These are phyloP conservation scores for Ectemnius lituratus DNA, from an alignment of 2,888 invertebrate species.

Conservation along the genomic window DNA sequence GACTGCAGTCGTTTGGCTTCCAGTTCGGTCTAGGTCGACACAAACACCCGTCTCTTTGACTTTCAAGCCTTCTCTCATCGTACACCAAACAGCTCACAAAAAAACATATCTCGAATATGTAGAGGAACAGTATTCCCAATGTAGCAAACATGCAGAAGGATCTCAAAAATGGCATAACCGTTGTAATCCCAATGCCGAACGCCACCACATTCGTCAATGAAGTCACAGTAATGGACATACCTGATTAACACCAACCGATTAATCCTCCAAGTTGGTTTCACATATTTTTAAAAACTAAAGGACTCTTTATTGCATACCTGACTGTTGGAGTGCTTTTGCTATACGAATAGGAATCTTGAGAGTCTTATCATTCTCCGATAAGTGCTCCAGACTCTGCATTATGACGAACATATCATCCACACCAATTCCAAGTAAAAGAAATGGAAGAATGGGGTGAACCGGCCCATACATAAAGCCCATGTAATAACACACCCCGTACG, in stretches of 20 bases:
- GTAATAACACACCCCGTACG: conserved; percentile 75
- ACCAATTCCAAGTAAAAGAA: conserved; percentile 76
- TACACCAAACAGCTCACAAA: conserved; percentile 78
- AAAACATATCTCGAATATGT: conserved; percentile 77
- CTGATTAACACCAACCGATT: conserved; percentile 45
- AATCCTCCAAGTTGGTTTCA: background rate
- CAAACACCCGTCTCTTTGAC: conserved; percentile 72
- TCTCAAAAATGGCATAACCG: conserved; percentile 79
- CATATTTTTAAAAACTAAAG: background rate
- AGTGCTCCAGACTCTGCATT: conserved; percentile 73
- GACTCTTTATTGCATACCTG: conserved; percentile 66
- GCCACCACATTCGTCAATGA: conserved; percentile 79
- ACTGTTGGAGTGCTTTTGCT: conserved; percentile 75
- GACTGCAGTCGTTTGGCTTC: conserved; percentile 76
- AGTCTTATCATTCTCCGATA: conserved; percentile 63
- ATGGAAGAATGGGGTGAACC: conserved; percentile 76
- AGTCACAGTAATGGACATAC: conserved; percentile 79
- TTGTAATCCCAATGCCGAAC: conserved; percentile 79
- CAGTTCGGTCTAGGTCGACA: conserved; percentile 69
- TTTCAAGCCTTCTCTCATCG: conserved; percentile 76
- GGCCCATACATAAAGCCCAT: conserved; percentile 75
- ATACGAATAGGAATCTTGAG: conserved; percentile 69
- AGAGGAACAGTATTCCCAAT: conserved; percentile 78
- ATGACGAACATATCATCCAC: conserved; percentile 78
- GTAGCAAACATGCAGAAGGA: conserved; percentile 79